phyloP scores from a whole-genome alignment of 2,113 vertebrate species.

The Dunckerocampus dactyliophorus region DNA sequence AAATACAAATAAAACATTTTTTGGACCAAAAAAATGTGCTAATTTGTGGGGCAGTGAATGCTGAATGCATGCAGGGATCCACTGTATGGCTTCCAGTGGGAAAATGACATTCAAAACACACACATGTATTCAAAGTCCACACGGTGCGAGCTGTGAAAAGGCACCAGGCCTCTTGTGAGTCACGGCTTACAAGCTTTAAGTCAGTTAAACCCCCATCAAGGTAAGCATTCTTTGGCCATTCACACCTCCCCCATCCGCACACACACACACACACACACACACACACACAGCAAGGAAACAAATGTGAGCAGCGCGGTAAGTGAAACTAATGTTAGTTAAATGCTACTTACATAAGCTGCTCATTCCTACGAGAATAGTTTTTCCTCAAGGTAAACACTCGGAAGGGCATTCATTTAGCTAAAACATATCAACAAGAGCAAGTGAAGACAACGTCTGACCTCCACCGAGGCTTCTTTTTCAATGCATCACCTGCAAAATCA shows the following conservation, averaged over 20 bases:
- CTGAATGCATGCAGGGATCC: too few species aligned
- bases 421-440: neutral
- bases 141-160: conserved; percentile 2
- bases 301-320: conserved; percentile 11
- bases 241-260: conserved; percentile 25
- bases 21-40: too few species aligned
- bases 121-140: too few species aligned
- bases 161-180: conserved; percentile 18
- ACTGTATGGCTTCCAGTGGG: too few species aligned
- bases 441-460: neutral
- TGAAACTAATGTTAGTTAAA: conserved; percentile 17
- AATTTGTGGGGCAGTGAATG: too few species aligned
- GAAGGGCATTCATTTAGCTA: conserved; percentile 8
- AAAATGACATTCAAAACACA: too few species aligned
- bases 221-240: conserved; percentile 25
- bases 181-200: conserved; percentile 25
- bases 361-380: conserved; percentile 9
- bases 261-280: neutral
- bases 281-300: conserved; percentile 12
- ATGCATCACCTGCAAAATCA: neutral
- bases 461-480: neutral
- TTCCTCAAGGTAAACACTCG: neutral
- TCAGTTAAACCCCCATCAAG: conserved; percentile 39
- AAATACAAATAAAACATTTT: too few species aligned
- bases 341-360: neutral